Evolutionary conservation across 2,113 vertebrate species (phyloP), one percentile per base, ranked within the genome.

Genomic region (Agapornis roseicollis): DNA sequence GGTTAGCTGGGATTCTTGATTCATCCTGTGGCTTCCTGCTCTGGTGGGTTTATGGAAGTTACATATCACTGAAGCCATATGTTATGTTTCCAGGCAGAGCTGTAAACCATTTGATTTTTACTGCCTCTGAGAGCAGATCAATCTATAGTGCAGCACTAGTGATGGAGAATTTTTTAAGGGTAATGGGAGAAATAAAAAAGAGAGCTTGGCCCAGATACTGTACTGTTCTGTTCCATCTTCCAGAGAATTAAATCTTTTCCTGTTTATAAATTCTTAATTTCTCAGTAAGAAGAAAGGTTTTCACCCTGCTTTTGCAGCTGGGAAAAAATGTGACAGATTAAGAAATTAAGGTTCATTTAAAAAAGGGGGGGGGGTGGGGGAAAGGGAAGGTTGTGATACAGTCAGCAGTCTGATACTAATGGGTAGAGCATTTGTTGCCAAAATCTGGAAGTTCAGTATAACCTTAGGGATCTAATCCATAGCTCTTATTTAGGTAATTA

Each of bases 401-500:
- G 93, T 94, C 90, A 96, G 89, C 94, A 93, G 42, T 80, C 72
- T 80, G 72, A 74, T 95, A 63, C 60, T 93, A 91, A 96, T 93
- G 93, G 91, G 90, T 69, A 72, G 55, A 53, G 58, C 19, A 22
- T 42, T 50, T 83, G 68, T 64, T 94, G 95, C 76, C 93, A 96
- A 65, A 88, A 92, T 71, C 22, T 90, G 82, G 63, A 91, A 81
- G 65, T 90, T 86, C 82, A 74, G 72, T 70, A 17, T 93, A 89
- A 91, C 89, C 84, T 93, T 77, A 91, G 88, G 93, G 94, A 86
- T 90, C 82, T 70, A 74, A 93, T 93, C 92, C 72, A 91, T 95
- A 95, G 79, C 68, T 90, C 85, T 93, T 96, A 87, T 91, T 96
- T 94, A 91, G 82, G 37, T 93, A 93, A 96, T 94, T 95, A 88